Conservation (phyloP, 2,888 invertebrate genomes). For the Halictus quadricinctus region DNA sequence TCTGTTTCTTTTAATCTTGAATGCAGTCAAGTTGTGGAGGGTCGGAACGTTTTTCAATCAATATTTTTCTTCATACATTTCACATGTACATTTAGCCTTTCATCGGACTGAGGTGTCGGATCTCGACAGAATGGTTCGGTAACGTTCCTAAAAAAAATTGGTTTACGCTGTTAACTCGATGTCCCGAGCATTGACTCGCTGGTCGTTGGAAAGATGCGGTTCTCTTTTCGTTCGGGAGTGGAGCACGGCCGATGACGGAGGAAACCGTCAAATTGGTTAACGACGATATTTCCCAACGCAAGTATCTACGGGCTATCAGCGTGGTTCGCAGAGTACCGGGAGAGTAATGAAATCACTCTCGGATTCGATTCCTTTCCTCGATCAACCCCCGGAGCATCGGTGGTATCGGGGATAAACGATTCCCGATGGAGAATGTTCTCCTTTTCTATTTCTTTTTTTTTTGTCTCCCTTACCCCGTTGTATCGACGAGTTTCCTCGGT, state of each 20-base stretch:
- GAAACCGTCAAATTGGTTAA: slow-evolving; percentile 4
- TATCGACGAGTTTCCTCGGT: slow-evolving; percentile 23
- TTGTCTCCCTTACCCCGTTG: not conserved
- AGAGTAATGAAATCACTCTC: slow-evolving; percentile 11
- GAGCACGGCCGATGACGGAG: not conserved
- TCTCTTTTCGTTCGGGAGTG: not conserved
- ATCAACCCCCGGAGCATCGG: slow-evolving; percentile 4
- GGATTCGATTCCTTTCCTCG: slow-evolving; percentile 22
- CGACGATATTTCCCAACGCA: slow-evolving; percentile 10
- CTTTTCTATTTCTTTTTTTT: not conserved
- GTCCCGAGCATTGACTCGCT: not conserved
- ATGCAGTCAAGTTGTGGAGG: not conserved
- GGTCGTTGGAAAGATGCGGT: not conserved
- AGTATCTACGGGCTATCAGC: not conserved
- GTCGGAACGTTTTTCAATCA: not conserved
- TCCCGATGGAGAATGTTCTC: not conserved
- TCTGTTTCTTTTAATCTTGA: not conserved
- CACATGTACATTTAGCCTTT: no score
- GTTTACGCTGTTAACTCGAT: not conserved
- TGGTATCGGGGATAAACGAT: slow-evolving; percentile 7
- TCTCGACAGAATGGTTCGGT: not conserved
- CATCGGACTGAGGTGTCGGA: not conserved
- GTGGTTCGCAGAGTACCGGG: not conserved
- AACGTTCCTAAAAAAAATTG: not conserved
- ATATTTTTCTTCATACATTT: not conserved